phyloP scores from a whole-genome alignment of 2,888 invertebrate species.

The Euzetes globulus region DNA sequence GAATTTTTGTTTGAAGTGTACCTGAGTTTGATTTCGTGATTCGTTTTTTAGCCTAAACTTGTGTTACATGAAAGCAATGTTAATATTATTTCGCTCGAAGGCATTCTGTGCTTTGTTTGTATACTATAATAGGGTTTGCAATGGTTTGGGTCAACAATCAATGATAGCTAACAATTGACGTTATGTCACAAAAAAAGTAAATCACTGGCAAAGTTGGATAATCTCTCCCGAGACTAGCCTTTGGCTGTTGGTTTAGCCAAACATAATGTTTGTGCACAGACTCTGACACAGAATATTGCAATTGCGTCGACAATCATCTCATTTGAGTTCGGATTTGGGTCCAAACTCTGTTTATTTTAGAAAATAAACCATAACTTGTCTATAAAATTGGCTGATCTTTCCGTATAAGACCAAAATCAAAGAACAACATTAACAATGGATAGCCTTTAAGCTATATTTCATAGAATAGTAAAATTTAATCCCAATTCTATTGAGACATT shows the following conservation, averaged over 20 bases:
- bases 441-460: too few species aligned
- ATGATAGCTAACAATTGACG: constrained; percentile 11
- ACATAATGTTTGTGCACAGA: constrained; percentile 21
- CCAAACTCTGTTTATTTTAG: constrained; percentile 20
- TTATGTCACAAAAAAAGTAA: constrained; percentile 28
- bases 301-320: constrained; percentile 16
- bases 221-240: constrained; percentile 27
- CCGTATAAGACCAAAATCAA: neutral
- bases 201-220: constrained; percentile 21
- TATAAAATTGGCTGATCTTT: constrained; percentile 25
- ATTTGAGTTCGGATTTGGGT: neutral
- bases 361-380: neutral
- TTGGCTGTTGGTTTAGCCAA: constrained; percentile 9
- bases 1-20: neutral
- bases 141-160: constrained; percentile 28
- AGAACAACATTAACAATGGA: neutral
- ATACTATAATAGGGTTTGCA: constrained; percentile 27
- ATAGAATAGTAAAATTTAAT: too few species aligned
- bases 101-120: constrained; percentile 23
- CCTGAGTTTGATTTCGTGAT: neutral
- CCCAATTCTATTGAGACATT: too few species aligned
- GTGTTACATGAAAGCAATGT: constrained; percentile 7
- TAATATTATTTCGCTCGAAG: neutral
- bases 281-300: constrained; percentile 25
- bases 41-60: neutral